These are phyloP conservation scores for Jacana jacana DNA, from an alignment of 2,113 vertebrate species.

Conservation along the genomic window DNA sequence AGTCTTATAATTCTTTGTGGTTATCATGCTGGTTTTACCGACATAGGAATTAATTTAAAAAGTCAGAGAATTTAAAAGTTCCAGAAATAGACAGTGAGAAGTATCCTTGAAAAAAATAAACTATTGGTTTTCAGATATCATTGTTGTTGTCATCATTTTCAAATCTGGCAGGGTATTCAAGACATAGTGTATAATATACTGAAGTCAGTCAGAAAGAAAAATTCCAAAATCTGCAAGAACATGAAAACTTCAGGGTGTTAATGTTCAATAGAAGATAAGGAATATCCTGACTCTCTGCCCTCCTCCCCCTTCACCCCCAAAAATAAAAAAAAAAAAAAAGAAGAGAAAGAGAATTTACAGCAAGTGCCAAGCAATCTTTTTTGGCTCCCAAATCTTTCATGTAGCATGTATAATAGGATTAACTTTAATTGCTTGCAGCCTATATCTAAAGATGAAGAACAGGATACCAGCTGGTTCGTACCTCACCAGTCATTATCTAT, in stretches of 20 bases:
- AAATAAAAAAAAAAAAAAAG: background rate
- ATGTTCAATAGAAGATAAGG: background rate
- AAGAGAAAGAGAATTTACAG: background rate
- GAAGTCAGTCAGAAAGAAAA: background rate
- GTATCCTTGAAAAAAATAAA: background rate
- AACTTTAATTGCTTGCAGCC: constrained; percentile 42
- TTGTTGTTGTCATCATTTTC: background rate
- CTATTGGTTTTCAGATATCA: background rate
- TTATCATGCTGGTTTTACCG: background rate
- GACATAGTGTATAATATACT: background rate
- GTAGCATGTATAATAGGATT: constrained; percentile 26
- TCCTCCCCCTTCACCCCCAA: no score
- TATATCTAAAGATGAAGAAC: constrained; percentile 11
- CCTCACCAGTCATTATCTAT: background rate
- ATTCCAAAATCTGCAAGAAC: background rate
- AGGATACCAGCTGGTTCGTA: constrained; percentile 1
- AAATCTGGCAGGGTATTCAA: background rate
- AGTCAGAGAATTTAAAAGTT: background rate
- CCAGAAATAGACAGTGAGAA: background rate
- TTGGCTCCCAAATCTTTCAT: background rate
- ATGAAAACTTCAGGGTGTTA: background rate
- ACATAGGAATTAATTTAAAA: background rate
- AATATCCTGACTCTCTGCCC: background rate
- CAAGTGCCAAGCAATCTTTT: background rate
- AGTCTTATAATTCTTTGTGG: background rate